phyloP scores from a whole-genome alignment of 30 jellyfish, hydroid and myxozoan species.

The Haliclystus octoradiatus region DNA sequence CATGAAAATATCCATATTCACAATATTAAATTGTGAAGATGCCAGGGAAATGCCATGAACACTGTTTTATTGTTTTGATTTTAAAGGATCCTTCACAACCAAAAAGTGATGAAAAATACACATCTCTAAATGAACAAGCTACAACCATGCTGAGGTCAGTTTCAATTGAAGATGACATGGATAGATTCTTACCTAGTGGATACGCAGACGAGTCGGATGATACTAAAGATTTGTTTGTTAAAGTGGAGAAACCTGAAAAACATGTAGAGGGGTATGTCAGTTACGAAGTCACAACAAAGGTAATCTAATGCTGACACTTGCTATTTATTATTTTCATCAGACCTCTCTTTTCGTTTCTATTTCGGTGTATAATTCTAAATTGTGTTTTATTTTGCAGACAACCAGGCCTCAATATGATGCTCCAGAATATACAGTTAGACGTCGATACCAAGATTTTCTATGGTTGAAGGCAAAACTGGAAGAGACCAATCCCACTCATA shows the following conservation, averaged over 20 bases:
- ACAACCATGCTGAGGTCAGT: slow-evolving; percentile 88
- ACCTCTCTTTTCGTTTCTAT: too few relatives aligned
- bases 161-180: slow-evolving; percentile 67
- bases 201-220: slow-evolving; percentile 59
- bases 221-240: slow-evolving; percentile 69
- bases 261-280: slow-evolving; percentile 94
- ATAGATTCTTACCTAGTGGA: slow-evolving; percentile 28
- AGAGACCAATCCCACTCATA: slow-evolving; percentile 78
- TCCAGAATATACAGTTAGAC: slow-evolving; percentile 71
- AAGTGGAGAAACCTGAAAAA: slow-evolving; percentile 89
- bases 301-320: too few relatives aligned
- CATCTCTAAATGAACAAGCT: slow-evolving; percentile 75
- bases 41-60: too few relatives aligned
- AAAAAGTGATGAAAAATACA: slow-evolving; percentile 13
- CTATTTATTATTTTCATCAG: too few relatives aligned
- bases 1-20: too few relatives aligned
- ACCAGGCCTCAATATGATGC: slow-evolving; percentile 66
- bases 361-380: too few relatives aligned
- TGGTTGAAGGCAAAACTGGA: slow-evolving; percentile 75
- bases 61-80: too few relatives aligned
- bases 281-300: slow-evolving; percentile 78
- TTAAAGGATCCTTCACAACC: too few relatives aligned
- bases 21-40: too few relatives aligned
- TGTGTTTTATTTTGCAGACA: slow-evolving; percentile 52
- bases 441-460: slow-evolving; percentile 80